Conservation (phyloP, 2,113 vertebrate species). For the Sebastes fasciatus region DNA sequence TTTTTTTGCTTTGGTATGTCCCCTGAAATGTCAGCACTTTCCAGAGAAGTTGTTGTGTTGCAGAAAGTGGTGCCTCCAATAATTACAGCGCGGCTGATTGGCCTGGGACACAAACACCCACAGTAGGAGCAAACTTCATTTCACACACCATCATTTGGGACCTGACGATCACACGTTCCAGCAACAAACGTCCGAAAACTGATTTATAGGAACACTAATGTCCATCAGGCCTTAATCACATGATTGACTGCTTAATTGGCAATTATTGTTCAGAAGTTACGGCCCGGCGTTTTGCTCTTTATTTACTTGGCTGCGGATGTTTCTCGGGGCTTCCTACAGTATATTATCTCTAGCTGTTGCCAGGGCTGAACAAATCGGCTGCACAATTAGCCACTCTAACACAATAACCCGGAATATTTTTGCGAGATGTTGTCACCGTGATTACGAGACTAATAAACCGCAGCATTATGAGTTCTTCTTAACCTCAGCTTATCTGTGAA, state of each 20-base stretch:
- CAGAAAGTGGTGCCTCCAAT: constrained; percentile 40
- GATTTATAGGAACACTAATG: background rate
- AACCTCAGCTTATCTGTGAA: constrained; percentile 50
- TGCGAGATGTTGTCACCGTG: constrained; percentile 7
- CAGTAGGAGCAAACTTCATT: background rate
- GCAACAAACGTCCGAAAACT: background rate
- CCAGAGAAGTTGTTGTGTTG: constrained; percentile 13
- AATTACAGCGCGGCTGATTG: constrained; percentile 42
- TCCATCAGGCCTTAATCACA: background rate
- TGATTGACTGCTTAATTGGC: background rate
- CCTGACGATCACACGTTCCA: background rate
- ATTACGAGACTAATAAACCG: constrained; percentile 18
- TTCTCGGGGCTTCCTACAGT: background rate
- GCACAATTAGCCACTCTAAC: constrained; percentile 23
- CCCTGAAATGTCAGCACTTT: constrained; percentile 44
- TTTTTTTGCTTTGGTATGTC: constrained; percentile 6
- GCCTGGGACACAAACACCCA: constrained; percentile 11
- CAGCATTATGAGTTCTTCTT: constrained; percentile 17
- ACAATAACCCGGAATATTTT: constrained; percentile 21
- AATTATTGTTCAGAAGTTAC: background rate
- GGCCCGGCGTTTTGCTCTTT: background rate
- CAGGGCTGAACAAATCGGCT: background rate
- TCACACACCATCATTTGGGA: background rate
- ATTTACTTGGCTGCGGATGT: background rate
- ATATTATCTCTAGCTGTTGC: background rate